Base-by-base conservation (phyloP, 2,888 invertebrate species). In the Liposcelis brunnea region DNA sequence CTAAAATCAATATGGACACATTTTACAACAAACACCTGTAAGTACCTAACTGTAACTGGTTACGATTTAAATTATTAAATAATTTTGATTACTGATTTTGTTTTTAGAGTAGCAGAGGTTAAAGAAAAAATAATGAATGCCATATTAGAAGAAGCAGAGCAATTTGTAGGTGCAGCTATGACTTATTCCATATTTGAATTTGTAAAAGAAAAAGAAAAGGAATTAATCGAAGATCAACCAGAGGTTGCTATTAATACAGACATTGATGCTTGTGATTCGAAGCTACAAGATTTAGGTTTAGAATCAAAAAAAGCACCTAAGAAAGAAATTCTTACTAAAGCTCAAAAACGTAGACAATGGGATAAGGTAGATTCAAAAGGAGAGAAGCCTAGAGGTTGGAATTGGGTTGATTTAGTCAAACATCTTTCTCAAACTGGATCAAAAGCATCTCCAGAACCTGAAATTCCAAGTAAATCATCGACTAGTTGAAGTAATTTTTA, bases 331-430 rank as follows among this genome's bases (percentile, higher is more conserved):
- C 60, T 94, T 53, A 87, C 86, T 6, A 94, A 94, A 65, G 72
- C 90, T 0, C 93, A 94, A 63, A 94, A 94, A 61, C 71, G 91
- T 10, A 72, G 81, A 48, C 80, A 83, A 58, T 26, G 26, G 26
- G 26, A 26, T 26, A 26, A 26, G 8, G 26, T 26, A 6, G 89
- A 89, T 61, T 68, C 71, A 15, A 80, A 77, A 26, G 91, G 90
- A 1, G 91, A 93, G 58, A 75, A 73, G 51, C 82, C 86, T 0
- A 67, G 94, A 21, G 95, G 95, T 0, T 89, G 80, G 75, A 78
- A 95, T 66, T 95, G 95, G 94, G 78, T 94, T 8, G 94, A 94
- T 59, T 77, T 95, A 50, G 80, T 95, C n/a, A 90, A 87, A 62
- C 95, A 95, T 66, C 71, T 95, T 48, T 86, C 87, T 8, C 93